Evolutionary conservation across 2,888 invertebrate genomes (phyloP), one percentile per base, ranked within the genome.

Genomic region (Agonopterix alstromeriana): DNA sequence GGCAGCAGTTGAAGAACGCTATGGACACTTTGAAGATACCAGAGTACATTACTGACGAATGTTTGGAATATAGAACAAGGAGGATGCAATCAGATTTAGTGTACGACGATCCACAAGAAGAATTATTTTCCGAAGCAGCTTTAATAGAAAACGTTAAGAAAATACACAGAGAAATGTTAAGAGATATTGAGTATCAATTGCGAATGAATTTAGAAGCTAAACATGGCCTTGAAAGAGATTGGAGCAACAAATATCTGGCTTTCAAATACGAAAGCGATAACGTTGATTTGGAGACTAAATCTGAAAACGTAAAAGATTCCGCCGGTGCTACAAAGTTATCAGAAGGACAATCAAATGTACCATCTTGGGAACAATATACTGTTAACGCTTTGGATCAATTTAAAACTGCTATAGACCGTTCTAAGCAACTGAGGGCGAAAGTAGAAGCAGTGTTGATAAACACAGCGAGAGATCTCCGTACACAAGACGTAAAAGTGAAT

Each of bases 201-300:
- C 72, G 90, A 14, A 92, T 94, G 69, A 93, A 96, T 63, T 92
- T 94, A 46, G 92, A 94, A 0, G 93, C 94, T 0, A 96, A 97
- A 67, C 90, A 92, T 54, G 90, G 94, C 17, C 73, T 97, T 52
- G 97, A 97, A 82, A 92, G 91, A 55, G 97, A 97, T 71, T 97
- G 97, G 96, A 95, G 96, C 60, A 95, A 97, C 70, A 97, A 97
- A 81, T 91, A 90, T 56, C 92, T 95, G 56, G 92, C 96, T 1
- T 93, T 94, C 61, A 92, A 94, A 63, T 92, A 95, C 41, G 97
- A 97, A 64, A 90, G 92, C 0, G 73, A 86, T 1, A 94, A 93
- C 67, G 89, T 92, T n/a, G 91, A 92, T 4, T 82, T 97, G 46
- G 91, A 92, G 55, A 95, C 94, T 11, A 89, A 90, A 61, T 93